Evolutionary conservation across 1,140 invertebrate species (phyloP).

Genomic region (Rhyzopertha dominica): DNA sequence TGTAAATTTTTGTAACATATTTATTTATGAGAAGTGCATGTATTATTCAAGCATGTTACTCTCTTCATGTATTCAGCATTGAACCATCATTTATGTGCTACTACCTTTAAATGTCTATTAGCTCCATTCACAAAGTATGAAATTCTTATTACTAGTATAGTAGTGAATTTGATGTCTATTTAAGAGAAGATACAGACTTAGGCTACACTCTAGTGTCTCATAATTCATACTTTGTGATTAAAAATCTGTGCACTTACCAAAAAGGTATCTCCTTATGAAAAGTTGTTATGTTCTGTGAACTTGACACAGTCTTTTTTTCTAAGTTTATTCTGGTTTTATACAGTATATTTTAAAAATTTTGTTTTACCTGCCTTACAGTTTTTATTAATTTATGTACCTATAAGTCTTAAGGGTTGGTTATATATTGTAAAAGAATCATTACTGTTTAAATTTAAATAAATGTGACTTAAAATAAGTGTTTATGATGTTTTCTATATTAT

Average conservation of each 20-base stretch:
- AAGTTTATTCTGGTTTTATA: no score
- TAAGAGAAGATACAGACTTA: constrained; percentile 28
- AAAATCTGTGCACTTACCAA: constrained; percentile 38
- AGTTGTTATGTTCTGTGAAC: no score
- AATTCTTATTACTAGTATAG: constrained; percentile 25
- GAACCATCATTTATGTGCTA: constrained; percentile 34
- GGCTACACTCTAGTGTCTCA: constrained; percentile 23
- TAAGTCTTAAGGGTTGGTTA: no score
- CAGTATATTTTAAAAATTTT: no score
- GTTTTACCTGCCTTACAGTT: no score
- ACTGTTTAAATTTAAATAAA: no score
- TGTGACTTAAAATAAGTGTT: no score
- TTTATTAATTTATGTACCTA: no score
- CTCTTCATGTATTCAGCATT: constrained; percentile 21
- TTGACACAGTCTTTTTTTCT: no score
- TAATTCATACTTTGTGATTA: constrained; percentile 39
- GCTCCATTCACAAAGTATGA: constrained; percentile 41
- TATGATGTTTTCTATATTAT: no score
- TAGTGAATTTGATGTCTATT: constrained; percentile 28
- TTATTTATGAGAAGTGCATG: constrained; percentile 28
- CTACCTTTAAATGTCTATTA: constrained; percentile 31
- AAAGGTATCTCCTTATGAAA: constrained; percentile 32
- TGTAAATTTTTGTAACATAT: constrained; percentile 48
- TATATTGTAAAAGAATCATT: no score
- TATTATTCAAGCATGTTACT: constrained; percentile 12